Evolutionary conservation across 2,113 vertebrate species (phyloP).

Genomic region (Climacteris rufus): DNA sequence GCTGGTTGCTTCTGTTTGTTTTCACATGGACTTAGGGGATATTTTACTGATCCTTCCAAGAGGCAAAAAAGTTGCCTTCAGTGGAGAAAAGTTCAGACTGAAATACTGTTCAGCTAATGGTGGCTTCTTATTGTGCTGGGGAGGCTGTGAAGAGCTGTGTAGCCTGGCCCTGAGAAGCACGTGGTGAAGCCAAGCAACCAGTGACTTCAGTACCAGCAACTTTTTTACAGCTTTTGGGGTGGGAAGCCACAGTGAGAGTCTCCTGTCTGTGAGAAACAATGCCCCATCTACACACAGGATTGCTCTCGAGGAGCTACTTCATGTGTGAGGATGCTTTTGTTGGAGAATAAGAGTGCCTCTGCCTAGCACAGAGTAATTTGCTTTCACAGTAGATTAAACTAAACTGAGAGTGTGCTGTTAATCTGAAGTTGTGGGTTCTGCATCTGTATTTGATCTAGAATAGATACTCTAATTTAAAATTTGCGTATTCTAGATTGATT

Average conservation of each 20-base stretch:
- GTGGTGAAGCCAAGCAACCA: not conserved
- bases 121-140: not conserved
- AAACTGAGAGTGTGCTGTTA: not conserved
- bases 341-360: not conserved
- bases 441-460: conserved; percentile 27
- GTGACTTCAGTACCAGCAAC: not conserved
- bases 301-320: not conserved
- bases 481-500: conserved; percentile 21
- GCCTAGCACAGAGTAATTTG: not conserved
- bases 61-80: not conserved
- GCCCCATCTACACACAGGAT: fast-evolving
- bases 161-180: not conserved
- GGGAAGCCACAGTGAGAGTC: not conserved
- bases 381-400: conserved; percentile 18
- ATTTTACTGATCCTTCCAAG: not conserved
- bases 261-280: not conserved
- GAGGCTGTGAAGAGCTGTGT: not conserved
- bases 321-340: not conserved
- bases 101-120: not conserved
- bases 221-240: not conserved
- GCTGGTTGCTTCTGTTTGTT: not conserved
- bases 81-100: not conserved
- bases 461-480: conserved; percentile 14
- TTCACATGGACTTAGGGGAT: not conserved
- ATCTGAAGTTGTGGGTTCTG: not conserved